Conservation (phyloP, 2,113 vertebrate genomes). For the Lates calcarifer region DNA sequence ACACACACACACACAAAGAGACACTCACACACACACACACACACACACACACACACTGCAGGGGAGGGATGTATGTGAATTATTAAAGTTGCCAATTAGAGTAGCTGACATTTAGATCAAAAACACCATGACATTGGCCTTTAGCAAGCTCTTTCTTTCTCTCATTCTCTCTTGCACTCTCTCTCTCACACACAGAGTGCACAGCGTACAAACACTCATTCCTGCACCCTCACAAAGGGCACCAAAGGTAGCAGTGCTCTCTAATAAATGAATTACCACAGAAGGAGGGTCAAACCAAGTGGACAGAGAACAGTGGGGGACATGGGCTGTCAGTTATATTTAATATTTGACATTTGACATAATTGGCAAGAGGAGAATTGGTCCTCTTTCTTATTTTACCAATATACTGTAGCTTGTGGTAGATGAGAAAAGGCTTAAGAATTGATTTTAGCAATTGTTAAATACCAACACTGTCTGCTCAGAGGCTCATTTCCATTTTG, state of each 20-base stretch:
- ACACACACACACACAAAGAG: slow-evolving; percentile 35
- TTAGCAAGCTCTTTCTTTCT: slow-evolving; percentile 61
- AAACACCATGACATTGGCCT: slow-evolving; percentile 77
- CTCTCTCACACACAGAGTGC: slow-evolving; percentile 1
- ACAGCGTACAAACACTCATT: slow-evolving; percentile 34
- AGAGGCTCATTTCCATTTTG: not conserved
- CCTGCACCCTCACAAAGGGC: slow-evolving; percentile 56
- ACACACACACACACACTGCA: slow-evolving; percentile 57
- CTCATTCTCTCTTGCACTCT: not conserved
- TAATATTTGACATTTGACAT: slow-evolving; percentile 63
- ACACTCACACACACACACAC: slow-evolving; percentile 48
- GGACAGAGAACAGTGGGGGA: slow-evolving; percentile 31
- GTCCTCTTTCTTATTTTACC: not conserved
- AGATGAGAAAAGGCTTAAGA: not conserved
- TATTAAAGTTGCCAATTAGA: slow-evolving; percentile 84
- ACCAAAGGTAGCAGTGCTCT: slow-evolving; percentile 34
- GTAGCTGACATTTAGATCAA: slow-evolving; percentile 83
- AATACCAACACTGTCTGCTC: no score
- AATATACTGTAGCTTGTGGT: not conserved
- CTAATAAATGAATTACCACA: slow-evolving; percentile 53
- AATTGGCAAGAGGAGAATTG: slow-evolving; percentile 30
- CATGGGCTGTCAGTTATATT: slow-evolving; percentile 16
- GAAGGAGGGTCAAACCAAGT: slow-evolving; percentile 50
- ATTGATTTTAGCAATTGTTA: no score
- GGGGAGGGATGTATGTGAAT: slow-evolving; percentile 74